Evolutionary conservation across 2,797 vertebrate genomes (phyloP), one percentile per base, ranked within the genome.

Genomic region (Gobionotothen gibberifrons): DNA sequence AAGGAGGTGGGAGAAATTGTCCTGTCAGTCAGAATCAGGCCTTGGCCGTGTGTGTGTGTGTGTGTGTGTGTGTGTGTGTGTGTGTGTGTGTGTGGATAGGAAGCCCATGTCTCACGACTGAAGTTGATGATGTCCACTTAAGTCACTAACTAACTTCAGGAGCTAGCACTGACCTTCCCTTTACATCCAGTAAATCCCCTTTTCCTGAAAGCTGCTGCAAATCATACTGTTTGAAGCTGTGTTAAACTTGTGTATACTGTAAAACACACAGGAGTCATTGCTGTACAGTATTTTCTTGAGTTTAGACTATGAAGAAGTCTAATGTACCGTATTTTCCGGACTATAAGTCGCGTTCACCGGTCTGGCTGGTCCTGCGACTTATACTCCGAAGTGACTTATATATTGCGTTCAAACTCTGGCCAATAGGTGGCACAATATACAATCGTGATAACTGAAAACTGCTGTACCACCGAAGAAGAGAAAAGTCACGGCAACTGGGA

Each of bases 1-100:
- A 87, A 84, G 74, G 70, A 85, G 81, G 71, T 66, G 65, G 55
- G 71, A 86, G 76, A 88, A 91, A 91, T 89, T 89, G 86, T 86
- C 64, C 80, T 87, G 87, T 86, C 90, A 89, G 43, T 90, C 86
- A 85, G 84, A 84, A 87, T 93, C 90, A 87, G 91, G 90, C 78
- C 49, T 69, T 74, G 53, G 63, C 55, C 68, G 1, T 69, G 42
- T 72, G 60, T 54, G 42, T 75, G 52, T 79, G 73, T 58, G 42
- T 49, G 52, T 44, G 59, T 13, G 78, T 75, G 44, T 76, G 53
- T 68, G 48, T 57, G 11, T 36, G 46, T 67, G 49, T 48, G 69
- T 60, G 52, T 72, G 62, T 53, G 60, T 32, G 32, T 32, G 32
- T 32, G 32, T 76, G 22, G 55, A 76, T 63, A 56, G 53, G 63